Evolutionary conservation across 2,888 invertebrate genomes (phyloP), one percentile per base, ranked within the genome.

Genomic region (Lasioglossum zephyrum): DNA sequence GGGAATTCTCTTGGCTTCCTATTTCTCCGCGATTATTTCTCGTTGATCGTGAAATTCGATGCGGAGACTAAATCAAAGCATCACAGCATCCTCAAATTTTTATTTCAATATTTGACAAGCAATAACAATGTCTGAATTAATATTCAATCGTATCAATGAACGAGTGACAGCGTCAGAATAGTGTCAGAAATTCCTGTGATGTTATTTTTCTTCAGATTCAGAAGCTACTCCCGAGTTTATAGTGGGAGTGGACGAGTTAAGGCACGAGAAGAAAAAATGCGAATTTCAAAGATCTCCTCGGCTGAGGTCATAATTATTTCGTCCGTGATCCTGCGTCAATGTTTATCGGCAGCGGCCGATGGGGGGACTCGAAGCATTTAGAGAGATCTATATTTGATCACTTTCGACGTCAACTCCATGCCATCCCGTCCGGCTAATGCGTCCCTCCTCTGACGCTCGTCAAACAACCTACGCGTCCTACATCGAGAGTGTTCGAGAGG

Each of bases 371-470:
- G 77, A 74, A 75, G 90, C 90, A 89, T 89, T 89, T 90, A 89
- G 87, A 90, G 90, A 91, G 93, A 93, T 93, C 93, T 93, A 93
- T 93, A 93, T 94, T 93, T 93, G 93, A 91, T 93, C 93, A 91
- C 92, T 93, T 93, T 92, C 89, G 90, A 92, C 92, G 92, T 92
- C 93, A 89, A 91, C 91, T 91, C 87, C 87, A 90, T 92, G 92
- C 89, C 92, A 91, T 92, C 92, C 83, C 89, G 89, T 79, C 86
- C 90, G 84, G 87, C 91, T 93, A 93, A 93, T 93, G 93, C 92
- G 92, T 89, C 87, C 88, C 92, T 91, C 91, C 91, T 89, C 86
- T 78, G 87, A 80, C 87, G 88, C 91, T 92, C 89, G 87, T 91
- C 92, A 92, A 93, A 93, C 92, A 93, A 87, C 86, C 84, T 90